A percentile compares a stretch with the other conserved stretches of the same genome.
Conservation (phyloP, 2,113 vertebrate genomes). For the Thamnophis sirtalis region DNA sequence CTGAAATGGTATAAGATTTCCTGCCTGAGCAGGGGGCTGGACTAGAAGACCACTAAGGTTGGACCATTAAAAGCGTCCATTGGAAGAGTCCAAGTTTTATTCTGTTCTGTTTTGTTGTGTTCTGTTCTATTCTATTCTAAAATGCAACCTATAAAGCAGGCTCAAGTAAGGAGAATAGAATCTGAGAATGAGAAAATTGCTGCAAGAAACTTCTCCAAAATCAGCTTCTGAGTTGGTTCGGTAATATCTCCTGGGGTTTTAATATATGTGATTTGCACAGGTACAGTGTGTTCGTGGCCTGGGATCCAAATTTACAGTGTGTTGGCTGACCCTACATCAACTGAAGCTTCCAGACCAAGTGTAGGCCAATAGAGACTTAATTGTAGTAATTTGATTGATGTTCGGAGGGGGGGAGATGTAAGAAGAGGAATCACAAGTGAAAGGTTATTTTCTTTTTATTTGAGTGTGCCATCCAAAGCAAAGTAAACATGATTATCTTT, state of each 20-base stretch:
- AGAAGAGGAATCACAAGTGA: not conserved
- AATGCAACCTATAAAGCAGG: not conserved
- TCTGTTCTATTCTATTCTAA: no score
- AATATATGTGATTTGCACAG: not conserved
- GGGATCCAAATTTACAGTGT: not conserved
- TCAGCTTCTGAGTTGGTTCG: not conserved
- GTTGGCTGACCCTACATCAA: not conserved
- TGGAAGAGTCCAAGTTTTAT: no score
- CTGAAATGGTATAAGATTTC: no score
- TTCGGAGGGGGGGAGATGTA: not conserved
- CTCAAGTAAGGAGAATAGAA: not conserved
- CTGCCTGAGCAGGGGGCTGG: no score
- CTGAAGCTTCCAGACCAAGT: not conserved
- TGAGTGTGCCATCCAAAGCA: not conserved
- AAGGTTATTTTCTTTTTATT: not conserved
- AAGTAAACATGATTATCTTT: not conserved
- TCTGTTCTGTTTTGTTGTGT: no score
- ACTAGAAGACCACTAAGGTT: no score
- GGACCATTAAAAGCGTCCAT: no score
- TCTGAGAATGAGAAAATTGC: not conserved
- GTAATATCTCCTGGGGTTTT: not conserved
- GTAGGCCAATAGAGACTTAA: not conserved
- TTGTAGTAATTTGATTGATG: not conserved
- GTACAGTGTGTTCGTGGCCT: not conserved
- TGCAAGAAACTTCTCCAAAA: not conserved